These are phyloP conservation scores for Steinernema carpocapsae DNA, from an alignment of 2,888 invertebrate genomes.

Conservation along the genomic window DNA sequence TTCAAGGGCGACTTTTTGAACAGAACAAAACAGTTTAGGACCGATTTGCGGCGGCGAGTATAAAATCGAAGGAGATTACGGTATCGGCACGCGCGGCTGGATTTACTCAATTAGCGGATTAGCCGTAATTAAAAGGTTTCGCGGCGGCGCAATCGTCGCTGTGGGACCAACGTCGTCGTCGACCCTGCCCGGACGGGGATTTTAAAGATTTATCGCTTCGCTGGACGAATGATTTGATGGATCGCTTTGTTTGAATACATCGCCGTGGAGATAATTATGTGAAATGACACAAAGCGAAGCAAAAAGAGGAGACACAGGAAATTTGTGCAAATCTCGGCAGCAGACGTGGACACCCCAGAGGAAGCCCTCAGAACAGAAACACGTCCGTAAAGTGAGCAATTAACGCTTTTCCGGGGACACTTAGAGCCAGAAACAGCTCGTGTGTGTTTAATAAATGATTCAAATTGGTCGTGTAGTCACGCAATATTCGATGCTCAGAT, in stretches of 20 bases:
- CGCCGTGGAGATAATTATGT: not conserved
- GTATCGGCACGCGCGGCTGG: not conserved
- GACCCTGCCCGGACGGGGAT: no score
- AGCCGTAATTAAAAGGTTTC: not conserved
- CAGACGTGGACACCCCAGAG: no score
- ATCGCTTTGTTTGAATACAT: not conserved
- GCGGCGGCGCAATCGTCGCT: not conserved
- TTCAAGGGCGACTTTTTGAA: no score
- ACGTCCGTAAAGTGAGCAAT: no score
- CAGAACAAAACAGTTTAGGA: no score
- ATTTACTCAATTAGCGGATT: constrained; percentile 21
- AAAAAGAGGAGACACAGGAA: no score
- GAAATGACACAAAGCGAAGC: no score
- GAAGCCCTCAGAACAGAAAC: no score
- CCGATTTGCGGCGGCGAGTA: not conserved
- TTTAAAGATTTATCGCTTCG: constrained; percentile 10
- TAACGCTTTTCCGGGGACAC: constrained; percentile 29
- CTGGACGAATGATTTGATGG: not conserved
- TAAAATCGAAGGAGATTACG: not conserved
- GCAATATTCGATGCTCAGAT: constrained; percentile 24
- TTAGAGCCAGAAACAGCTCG: no score
- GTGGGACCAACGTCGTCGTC: not conserved
- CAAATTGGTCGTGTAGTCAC: constrained; percentile 22
- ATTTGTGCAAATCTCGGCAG: no score
- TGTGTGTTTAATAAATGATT: constrained; percentile 24